Evolutionary conservation across 2,888 invertebrate genomes (phyloP).

Genomic region (Schizotus pectinicornis): DNA sequence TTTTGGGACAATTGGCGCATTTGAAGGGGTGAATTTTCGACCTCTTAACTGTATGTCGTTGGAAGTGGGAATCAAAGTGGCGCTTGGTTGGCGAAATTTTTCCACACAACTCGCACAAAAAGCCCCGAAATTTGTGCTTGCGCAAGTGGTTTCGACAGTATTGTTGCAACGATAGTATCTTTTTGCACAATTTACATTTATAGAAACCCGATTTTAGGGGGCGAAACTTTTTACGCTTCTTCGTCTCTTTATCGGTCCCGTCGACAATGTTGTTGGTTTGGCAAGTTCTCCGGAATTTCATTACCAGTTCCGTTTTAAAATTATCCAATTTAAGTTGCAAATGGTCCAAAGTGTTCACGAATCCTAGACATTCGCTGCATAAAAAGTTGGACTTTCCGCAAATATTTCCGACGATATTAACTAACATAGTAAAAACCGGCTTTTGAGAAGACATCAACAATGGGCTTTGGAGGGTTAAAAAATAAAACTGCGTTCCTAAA

Average conservation of each 20-base stretch:
- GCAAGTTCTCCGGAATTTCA: conserved; percentile 48
- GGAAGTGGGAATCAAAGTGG: conserved; percentile 39
- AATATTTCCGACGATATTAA: conserved; percentile 44
- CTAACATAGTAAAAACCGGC: conserved; percentile 50
- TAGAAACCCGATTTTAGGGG: conserved; percentile 13
- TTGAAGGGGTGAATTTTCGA: conserved; percentile 42
- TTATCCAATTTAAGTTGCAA: conserved; percentile 53
- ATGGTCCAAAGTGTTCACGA: conserved; percentile 57
- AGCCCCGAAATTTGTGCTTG: conserved; percentile 45
- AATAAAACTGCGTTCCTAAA: conserved; percentile 53
- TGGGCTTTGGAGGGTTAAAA: conserved; percentile 51
- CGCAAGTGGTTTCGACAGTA: conserved; percentile 46
- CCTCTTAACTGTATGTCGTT: conserved; percentile 26
- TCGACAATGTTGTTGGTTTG: conserved; percentile 33
- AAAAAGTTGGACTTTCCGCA: conserved; percentile 45
- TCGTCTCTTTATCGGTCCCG: conserved; percentile 10
- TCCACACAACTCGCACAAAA: conserved; percentile 54
- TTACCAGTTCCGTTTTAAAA: conserved; percentile 48
- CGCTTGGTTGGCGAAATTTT: conserved; percentile 39
- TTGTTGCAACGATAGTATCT: conserved; percentile 45
- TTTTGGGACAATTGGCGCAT: conserved; percentile 51
- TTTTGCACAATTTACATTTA: conserved; percentile 52
- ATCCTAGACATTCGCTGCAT: conserved; percentile 54
- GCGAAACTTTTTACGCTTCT: not conserved
- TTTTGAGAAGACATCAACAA: conserved; percentile 55